Evolutionary conservation across 2,888 invertebrate genomes (phyloP).

Genomic region (Crepidodera aurea): DNA sequence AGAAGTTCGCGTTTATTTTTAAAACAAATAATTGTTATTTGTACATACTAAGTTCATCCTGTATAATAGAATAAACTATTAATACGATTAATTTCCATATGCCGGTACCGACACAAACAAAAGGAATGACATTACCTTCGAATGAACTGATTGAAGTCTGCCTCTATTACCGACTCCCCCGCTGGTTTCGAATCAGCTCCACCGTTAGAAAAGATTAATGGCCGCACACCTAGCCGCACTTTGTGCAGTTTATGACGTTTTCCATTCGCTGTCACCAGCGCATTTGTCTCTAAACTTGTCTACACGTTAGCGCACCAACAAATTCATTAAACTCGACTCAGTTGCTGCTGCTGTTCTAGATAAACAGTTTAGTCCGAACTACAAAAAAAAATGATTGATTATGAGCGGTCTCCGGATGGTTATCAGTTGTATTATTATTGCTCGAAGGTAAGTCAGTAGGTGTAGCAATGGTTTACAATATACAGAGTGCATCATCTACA

Average conservation of each 20-base stretch:
- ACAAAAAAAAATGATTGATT: conserved; percentile 19
- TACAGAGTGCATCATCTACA: too few species aligned
- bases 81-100: not conserved
- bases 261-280: conserved; percentile 22
- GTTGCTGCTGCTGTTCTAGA: conserved; percentile 17
- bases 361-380: conserved; percentile 21
- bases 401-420: conserved; percentile 1
- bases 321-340: conserved; percentile 17
- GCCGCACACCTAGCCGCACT: conserved; percentile 14
- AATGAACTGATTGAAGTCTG: not conserved
- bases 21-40: too few species aligned
- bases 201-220: conserved; percentile 20
- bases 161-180: conserved; percentile 6
- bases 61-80: not conserved
- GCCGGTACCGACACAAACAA: not conserved
- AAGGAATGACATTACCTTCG: conserved; percentile 3
- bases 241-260: conserved; percentile 23
- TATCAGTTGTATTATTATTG: conserved; percentile 14
- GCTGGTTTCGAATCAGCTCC: conserved; percentile 5
- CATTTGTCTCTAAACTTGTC: conserved; percentile 20
- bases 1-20: too few species aligned
- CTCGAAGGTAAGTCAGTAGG: conserved; percentile 19
- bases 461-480: not conserved
- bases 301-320: conserved; percentile 18
- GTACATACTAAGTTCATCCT: too few species aligned